Percentiles rank a stretch among this genome's conserved stretches.
Evolutionary conservation across 2,888 invertebrate species (phyloP).

Genomic region (Junonia oenone): DNA sequence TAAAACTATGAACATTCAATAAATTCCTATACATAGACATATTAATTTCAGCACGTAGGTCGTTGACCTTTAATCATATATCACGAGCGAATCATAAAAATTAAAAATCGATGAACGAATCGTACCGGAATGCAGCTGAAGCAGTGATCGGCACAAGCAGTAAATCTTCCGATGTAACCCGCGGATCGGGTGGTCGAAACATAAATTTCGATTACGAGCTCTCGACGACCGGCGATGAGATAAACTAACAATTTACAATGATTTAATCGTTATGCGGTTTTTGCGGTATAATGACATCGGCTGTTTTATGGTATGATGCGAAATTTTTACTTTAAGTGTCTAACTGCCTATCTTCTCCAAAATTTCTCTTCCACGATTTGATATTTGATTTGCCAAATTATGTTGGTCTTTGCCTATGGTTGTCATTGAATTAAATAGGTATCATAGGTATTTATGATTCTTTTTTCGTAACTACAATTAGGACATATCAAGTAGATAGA

Average conservation of each 20-base stretch:
- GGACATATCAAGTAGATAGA: too few relatives aligned
- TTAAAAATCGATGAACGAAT: conserved; percentile 1
- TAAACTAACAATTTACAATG: conserved; percentile 16
- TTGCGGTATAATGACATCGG: background rate
- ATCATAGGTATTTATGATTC: too few relatives aligned
- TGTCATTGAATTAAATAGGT: too few relatives aligned
- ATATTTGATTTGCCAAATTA: too few relatives aligned
- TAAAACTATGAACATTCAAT: too few relatives aligned
- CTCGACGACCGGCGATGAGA: conserved; percentile 19
- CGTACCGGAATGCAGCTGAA: conserved; percentile 21
- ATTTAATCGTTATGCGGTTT: conserved; percentile 11
- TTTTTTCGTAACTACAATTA: too few relatives aligned
- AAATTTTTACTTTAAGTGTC: background rate
- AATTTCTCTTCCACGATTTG: too few relatives aligned
- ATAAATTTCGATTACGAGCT: conserved; percentile 43
- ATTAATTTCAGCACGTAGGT: background rate
- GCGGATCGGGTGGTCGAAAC: conserved; percentile 39
- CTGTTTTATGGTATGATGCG: background rate
- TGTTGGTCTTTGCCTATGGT: too few relatives aligned
- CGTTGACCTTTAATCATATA: background rate
- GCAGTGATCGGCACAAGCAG: conserved; percentile 20
- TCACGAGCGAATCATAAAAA: background rate
- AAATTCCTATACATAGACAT: too few relatives aligned
- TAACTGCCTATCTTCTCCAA: too few relatives aligned
- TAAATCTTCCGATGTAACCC: conserved; percentile 27